Conservation (phyloP, 2,113 vertebrate genomes). For the Origma solitaria region DNA sequence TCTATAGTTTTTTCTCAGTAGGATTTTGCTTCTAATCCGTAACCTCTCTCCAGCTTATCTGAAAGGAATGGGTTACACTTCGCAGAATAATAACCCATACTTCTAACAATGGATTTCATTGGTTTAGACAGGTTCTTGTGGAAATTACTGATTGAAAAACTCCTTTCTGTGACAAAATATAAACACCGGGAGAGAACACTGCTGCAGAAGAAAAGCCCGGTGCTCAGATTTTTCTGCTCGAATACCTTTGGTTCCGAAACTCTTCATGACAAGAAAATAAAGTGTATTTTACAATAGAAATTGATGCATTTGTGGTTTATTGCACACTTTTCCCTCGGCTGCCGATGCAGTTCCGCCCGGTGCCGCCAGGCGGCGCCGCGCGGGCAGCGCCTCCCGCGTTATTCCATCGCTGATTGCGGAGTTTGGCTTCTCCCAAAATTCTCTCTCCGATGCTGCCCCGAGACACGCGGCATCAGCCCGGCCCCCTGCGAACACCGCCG, state of each 20-base stretch:
- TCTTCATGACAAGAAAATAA: neutral
- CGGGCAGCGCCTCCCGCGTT: neutral
- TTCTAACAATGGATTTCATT: neutral
- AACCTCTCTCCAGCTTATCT: neutral
- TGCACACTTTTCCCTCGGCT: neutral
- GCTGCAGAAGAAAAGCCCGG: neutral
- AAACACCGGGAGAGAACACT: neutral
- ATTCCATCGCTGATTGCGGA: fast-evolving
- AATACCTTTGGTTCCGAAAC: neutral
- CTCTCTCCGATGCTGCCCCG: neutral
- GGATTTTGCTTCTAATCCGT: neutral
- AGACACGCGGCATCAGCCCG: neutral
- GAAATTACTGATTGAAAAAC: neutral
- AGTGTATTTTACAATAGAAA: neutral
- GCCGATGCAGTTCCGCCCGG: neutral
- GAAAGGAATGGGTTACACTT: neutral
- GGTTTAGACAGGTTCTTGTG: neutral
- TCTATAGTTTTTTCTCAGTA: fast-evolving
- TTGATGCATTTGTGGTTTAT: neutral
- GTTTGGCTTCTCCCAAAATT: neutral
- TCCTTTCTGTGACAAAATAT: neutral
- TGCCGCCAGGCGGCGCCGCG: neutral
- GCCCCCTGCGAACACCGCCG: neutral
- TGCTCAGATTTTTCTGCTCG: neutral
- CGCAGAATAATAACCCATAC: neutral